Percentiles rank a stretch among this genome's conserved stretches.
phyloP scores from a whole-genome alignment of 2,888 invertebrate genomes.

The Dromius quadrimaculatus region DNA sequence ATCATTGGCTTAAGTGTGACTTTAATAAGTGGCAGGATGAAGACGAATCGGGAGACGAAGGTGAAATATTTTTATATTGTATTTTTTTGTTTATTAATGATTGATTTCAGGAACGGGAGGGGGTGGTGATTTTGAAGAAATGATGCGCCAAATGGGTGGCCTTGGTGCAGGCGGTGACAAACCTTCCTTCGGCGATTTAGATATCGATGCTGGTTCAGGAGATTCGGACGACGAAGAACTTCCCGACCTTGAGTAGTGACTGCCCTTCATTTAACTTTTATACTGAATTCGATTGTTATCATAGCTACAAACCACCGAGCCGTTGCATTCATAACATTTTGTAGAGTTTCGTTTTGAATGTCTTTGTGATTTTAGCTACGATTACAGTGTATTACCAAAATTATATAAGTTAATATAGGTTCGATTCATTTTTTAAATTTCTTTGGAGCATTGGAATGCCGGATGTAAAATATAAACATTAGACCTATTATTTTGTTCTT shows the following conservation, averaged over 20 bases:
- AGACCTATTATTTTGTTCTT: conserved; percentile 39
- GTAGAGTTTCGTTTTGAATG: conserved; percentile 38
- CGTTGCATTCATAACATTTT: conserved; percentile 44
- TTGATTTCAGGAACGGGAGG: conserved; percentile 63
- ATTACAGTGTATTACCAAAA: conserved; percentile 52
- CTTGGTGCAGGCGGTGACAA: conserved; percentile 70
- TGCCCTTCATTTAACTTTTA: conserved; percentile 44
- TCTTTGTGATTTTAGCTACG: conserved; percentile 45
- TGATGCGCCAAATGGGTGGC: conserved; percentile 82
- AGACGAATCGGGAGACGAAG: conserved; percentile 90
- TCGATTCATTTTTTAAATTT: conserved; percentile 40
- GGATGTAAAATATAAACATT: conserved; percentile 42
- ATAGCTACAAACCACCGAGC: conserved; percentile 36
- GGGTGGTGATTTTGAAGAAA: conserved; percentile 75
- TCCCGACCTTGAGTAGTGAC: conserved; percentile 77
- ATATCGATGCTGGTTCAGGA: conserved; percentile 68
- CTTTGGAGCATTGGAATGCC: conserved; percentile 39
- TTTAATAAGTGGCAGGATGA: conserved; percentile 99
- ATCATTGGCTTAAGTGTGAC: conserved; percentile 96
- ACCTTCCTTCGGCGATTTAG: conserved; percentile 82
- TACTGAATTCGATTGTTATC: conserved; percentile 48
- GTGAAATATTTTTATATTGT: conserved; percentile 50
- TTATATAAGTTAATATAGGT: conserved; percentile 48
- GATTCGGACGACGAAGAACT: conserved; percentile 87
- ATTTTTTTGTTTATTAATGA: not conserved